Evolutionary conservation across 1,140 invertebrate genomes (phyloP).

Genomic region (Cydia amplana): DNA sequence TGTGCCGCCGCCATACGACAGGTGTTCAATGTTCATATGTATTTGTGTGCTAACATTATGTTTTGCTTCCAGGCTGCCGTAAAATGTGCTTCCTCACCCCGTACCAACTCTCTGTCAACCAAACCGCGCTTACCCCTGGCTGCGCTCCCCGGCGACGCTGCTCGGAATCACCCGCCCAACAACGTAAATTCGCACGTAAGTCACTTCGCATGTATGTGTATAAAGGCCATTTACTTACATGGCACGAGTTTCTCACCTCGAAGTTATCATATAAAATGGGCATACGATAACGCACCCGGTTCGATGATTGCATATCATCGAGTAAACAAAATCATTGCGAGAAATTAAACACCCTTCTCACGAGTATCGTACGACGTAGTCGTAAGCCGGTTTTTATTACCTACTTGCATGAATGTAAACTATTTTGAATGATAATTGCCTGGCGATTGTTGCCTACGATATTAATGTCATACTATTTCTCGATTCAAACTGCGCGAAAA

Average conservation of each 20-base stretch:
- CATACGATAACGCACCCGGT: too few relatives aligned
- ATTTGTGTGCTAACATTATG: neutral
- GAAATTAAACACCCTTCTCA: neutral
- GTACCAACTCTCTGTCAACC: conserved; percentile 71
- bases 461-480: neutral
- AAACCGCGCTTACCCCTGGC: conserved; percentile 70
- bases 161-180: conserved; percentile 68
- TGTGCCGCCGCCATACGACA: neutral
- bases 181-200: conserved; percentile 75
- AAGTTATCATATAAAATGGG: neutral
- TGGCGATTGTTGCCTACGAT: neutral
- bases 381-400: neutral
- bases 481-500: neutral
- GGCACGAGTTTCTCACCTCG: neutral
- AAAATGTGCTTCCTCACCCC: conserved; percentile 74
- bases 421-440: neutral
- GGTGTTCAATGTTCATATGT: neutral
- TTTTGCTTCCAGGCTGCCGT: conserved; percentile 66
- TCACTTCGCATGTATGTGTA: conserved; percentile 26
- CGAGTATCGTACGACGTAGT: neutral
- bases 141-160: conserved; percentile 62
- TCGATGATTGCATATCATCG: too few relatives aligned
- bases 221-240: neutral
- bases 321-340: too few relatives aligned
- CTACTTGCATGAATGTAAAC: neutral